Percentiles rank a stretch among this genome's conserved stretches.
These are phyloP conservation scores for Tenualosa ilisha DNA, from an alignment of 2,797 vertebrate genomes.

Conservation along the genomic window DNA sequence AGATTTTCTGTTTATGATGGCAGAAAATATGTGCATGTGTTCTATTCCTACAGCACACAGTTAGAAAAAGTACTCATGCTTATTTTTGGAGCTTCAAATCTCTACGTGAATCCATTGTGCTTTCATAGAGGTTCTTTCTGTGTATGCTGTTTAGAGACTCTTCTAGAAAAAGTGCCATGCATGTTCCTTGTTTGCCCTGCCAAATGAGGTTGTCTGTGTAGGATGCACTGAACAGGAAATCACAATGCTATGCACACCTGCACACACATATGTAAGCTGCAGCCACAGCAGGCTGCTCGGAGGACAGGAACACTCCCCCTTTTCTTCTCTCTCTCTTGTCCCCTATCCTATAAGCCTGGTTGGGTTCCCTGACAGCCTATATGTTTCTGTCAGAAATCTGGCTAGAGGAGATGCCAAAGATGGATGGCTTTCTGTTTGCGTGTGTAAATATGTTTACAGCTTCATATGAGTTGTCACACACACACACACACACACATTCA, in stretches of 20 bases:
- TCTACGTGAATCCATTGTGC: not conserved
- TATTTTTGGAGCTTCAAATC: not conserved
- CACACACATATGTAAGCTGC: constrained; percentile 13
- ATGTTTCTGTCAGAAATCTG: not conserved
- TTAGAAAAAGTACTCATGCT: not conserved
- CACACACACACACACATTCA: not conserved
- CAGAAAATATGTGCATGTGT: not conserved
- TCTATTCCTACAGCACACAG: not conserved
- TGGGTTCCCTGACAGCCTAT: not conserved
- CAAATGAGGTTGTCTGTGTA: constrained; percentile 4
- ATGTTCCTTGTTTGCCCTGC: not conserved
- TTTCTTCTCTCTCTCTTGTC: not conserved
- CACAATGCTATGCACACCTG: constrained; percentile 30
- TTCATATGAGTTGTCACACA: not conserved
- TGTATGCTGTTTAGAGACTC: not conserved
- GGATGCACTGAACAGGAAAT: not conserved
- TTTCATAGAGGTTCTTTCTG: not conserved
- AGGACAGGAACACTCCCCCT: not conserved
- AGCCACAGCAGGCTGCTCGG: constrained; percentile 10
- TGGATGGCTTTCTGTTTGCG: not conserved
- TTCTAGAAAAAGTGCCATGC: too few relatives aligned
- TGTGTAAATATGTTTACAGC: not conserved
- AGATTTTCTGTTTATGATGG: not conserved
- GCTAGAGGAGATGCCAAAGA: not conserved
- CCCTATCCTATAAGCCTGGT: not conserved